Evolutionary conservation across 2,888 invertebrate genomes (phyloP).

Genomic region (Frankliniella fusca): DNA sequence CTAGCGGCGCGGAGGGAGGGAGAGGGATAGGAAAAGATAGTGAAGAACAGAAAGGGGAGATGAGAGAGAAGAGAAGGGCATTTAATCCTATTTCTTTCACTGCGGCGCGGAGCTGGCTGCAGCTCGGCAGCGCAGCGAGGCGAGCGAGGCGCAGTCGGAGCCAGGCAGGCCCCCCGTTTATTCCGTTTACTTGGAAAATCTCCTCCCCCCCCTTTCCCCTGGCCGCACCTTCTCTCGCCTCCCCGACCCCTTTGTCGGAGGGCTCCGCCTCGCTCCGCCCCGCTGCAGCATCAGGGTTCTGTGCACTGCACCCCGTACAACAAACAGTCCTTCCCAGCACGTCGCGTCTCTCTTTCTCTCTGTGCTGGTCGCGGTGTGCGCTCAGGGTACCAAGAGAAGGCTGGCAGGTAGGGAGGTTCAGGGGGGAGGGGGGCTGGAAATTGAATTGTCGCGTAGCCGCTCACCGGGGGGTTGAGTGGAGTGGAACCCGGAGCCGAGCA

Average conservation of each 20-base stretch:
- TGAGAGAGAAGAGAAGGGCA: constrained; percentile 31
- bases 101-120: too few relatives aligned
- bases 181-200: constrained; percentile 30
- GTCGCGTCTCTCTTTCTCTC: constrained; percentile 1
- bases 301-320: constrained; percentile 11
- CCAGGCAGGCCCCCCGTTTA: constrained; percentile 32
- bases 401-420: too few relatives aligned
- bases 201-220: constrained; percentile 13
- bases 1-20: neutral
- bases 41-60: constrained; percentile 20
- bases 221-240: constrained; percentile 3
- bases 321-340: neutral
- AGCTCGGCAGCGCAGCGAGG: too few relatives aligned
- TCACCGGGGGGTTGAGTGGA: constrained; percentile 29
- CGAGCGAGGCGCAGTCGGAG: too few relatives aligned
- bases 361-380: too few relatives aligned
- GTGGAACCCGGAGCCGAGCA: too few relatives aligned
- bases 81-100: constrained; percentile 33
- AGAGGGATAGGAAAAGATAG: constrained; percentile 18
- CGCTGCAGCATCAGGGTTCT: constrained; percentile 28
- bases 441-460: constrained; percentile 24
- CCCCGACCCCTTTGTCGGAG: neutral
- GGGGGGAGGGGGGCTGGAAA: too few relatives aligned
- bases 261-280: constrained; percentile 31
- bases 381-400: too few relatives aligned